Base-by-base conservation (phyloP, 2,888 invertebrate species). In the Latrodectus elegans region DNA sequence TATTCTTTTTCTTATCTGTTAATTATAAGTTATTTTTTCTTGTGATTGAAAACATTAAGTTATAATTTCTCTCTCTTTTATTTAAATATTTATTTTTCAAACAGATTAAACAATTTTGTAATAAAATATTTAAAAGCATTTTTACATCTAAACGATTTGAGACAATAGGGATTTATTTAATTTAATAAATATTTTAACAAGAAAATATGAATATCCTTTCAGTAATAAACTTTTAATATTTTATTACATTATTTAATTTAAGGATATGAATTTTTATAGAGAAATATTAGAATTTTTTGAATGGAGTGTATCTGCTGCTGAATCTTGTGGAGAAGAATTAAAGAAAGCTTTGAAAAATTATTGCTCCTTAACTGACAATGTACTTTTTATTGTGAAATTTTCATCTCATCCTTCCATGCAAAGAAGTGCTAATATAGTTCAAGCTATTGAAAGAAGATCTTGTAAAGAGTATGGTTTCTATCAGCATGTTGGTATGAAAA, bases 301-400 rank as follows among this genome's bases (percentile, higher is more conserved):
- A 12, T 88, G 88, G 88, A 88, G 88, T 26, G 84, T 83, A 75
- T 49, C 74, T 77, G 84, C 88, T 26, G 84, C 82, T 1, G 64
- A n/a, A 60, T 49, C 81, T 6, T 4, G 70, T 10, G 84, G 81
- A 12, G 55, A 81, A 49, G 12, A 22, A 8, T 64, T 81, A 4
- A 15, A 64, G 22, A 17, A 55, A 9, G 73, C 73, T 38, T 17
- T 88, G 26, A 70, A 81, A 53, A 64, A 85, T 3, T 89, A 87
- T 26, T 90, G 81, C 49, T 75, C 73, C 26, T 81, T 88, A 22
- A 85, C 85, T 6, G 89, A 89, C 49, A 67, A 38, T 53, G 64
- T 81, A 6, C 79, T 72, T 38, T 71, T 52, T n/a, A 82, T 55
- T 72, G 12, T 84, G 8, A 88, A 82, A 26, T 76, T 72, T 51